These are phyloP conservation scores for Chlorodrepanis virens DNA, from an alignment of 2,113 vertebrate genomes.

Conservation along the genomic window DNA sequence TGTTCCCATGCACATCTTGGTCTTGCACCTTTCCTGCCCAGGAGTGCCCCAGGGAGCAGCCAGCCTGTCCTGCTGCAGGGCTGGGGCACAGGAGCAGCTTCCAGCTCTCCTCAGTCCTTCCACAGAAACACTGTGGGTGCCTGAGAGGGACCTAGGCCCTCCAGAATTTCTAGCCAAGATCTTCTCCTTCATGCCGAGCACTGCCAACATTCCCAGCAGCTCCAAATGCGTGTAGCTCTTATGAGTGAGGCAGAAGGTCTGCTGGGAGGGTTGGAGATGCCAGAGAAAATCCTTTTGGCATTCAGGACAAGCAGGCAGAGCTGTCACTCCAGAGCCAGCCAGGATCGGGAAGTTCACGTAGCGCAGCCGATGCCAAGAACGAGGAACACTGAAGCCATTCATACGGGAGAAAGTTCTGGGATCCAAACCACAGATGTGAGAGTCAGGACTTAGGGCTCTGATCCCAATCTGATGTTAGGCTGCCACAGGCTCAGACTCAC, in stretches of 20 bases:
- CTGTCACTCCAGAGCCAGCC: background rate
- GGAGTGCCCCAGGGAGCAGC: background rate
- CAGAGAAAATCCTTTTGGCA: background rate
- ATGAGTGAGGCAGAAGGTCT: background rate
- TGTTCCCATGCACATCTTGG: no score
- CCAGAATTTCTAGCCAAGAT: background rate
- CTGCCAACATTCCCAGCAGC: background rate
- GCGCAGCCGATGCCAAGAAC: background rate
- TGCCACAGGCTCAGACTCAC: background rate
- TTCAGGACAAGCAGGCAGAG: background rate
- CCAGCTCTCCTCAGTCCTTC: background rate
- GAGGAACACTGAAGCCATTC: background rate
- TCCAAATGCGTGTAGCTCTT: background rate
- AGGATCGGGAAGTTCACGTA: background rate
- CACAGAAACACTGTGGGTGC: background rate
- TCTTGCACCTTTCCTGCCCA: background rate
- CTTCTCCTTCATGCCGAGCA: background rate
- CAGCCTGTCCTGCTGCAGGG: background rate
- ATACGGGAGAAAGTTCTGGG: background rate
- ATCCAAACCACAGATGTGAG: background rate
- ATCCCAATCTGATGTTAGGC: background rate
- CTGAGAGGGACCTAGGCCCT: background rate
- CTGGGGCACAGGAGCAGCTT: background rate
- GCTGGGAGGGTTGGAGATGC: accelerated
- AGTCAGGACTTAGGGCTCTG: background rate